Percentiles rank a stretch among this genome's conserved stretches.
These are phyloP conservation scores for Eupithecia inturbata DNA, from an alignment of 2,888 invertebrate genomes.

Conservation along the genomic window DNA sequence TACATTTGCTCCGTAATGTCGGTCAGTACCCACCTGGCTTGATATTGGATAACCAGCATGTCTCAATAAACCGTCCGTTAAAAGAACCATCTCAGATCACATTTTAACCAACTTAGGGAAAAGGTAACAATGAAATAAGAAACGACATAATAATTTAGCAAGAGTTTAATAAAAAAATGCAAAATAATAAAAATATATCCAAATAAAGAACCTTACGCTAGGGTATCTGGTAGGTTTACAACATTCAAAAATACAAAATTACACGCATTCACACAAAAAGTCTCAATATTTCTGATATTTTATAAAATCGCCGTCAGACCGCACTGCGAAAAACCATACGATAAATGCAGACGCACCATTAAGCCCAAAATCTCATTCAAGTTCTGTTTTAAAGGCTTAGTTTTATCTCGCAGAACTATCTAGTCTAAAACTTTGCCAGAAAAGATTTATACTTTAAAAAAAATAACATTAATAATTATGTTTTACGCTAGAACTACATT, in stretches of 20 bases:
- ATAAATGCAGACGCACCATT: slow-evolving; percentile 7
- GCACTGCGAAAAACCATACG: slow-evolving; percentile 25
- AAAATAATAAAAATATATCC: slow-evolving; percentile 83
- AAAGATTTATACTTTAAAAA: not conserved
- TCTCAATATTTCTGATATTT: slow-evolving; percentile 20
- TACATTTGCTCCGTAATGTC: no score
- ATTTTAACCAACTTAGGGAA: not conserved
- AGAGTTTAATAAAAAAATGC: slow-evolving; percentile 84
- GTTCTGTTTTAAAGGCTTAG: not conserved
- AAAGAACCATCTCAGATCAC: no score
- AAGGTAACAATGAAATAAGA: slow-evolving; percentile 51
- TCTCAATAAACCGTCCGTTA: not conserved
- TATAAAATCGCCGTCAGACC: not conserved
- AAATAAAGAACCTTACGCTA: slow-evolving; percentile 82
- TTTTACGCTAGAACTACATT: not conserved
- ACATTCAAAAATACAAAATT: slow-evolving; percentile 76
- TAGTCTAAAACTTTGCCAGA: slow-evolving; percentile 11
- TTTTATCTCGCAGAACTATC: slow-evolving; percentile 12
- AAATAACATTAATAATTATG: not conserved
- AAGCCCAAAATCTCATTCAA: not conserved
- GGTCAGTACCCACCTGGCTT: no score
- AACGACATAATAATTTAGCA: slow-evolving; percentile 68
- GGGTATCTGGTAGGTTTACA: slow-evolving; percentile 70
- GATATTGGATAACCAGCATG: not conserved
- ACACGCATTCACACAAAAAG: slow-evolving; percentile 70